Base-by-base conservation (phyloP, 2,113 vertebrate genomes). In the Clarias gariepinus region DNA sequence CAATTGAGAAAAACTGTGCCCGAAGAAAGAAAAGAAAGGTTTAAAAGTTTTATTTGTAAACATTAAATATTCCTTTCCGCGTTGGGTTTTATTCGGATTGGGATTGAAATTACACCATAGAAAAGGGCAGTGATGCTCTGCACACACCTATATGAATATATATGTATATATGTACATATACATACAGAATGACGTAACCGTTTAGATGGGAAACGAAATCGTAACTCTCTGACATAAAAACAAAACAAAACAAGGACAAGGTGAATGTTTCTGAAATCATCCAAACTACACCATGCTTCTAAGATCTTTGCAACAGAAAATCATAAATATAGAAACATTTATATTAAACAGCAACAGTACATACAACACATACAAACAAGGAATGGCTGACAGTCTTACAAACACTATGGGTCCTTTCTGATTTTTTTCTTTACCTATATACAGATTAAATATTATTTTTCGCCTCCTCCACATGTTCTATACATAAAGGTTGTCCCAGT, bases 341-440 rank as follows among this genome's bases (percentile, higher is more conserved):
- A 96, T 98, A 96, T 96, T 96, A 96, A 97, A 98, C 98, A 98
- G 96, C 97, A 98, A 98, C 96, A 93, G 94, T 98, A 98, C 98
- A 96, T 97, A 99, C 97, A 98, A 97, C 97, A 99, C 97, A 96
- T 98, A 99, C 97, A 98, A 98, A 99, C 97, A 95, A 98, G 97
- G 97, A 97, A 97, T 98, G 97, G 96, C 93, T 96, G 96, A 97
- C 95, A 96, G 96, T 95, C 97, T 96, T 97, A 96, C 97, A 97
- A 98, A 98, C 97, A 98, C 96, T 94, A 96, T 96, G 96, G 96
- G 95, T 97, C 96, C 96, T 95, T 95, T 92, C 93, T 96, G 96
- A 96, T 95, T 97, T 96, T 96, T 94, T 93, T 95, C 92, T 93
- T 93, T 95, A 94, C 95, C 94, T 94, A 92, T 94, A 91, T 93